Percentiles rank a stretch among this genome's conserved stretches.
phyloP scores from a whole-genome alignment of 2,113 vertebrate species.

The Phalacrocorax aristotelis region DNA sequence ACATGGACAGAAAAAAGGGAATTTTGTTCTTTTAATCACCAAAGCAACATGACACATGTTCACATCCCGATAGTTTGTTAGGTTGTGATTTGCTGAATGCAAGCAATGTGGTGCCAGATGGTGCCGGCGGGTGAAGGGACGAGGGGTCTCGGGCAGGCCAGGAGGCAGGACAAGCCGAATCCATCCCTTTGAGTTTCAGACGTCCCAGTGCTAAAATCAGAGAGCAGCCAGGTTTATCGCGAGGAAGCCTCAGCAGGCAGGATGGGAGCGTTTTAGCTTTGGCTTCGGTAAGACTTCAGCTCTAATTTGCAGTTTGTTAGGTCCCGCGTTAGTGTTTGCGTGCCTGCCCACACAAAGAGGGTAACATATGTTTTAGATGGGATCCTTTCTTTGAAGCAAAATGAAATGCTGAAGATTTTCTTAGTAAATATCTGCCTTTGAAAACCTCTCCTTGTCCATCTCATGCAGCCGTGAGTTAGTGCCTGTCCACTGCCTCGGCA shows the following conservation, averaged over 20 bases:
- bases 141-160: background rate
- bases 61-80: rapidly evolving
- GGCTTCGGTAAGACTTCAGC: background rate
- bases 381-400: background rate
- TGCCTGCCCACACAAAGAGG: background rate
- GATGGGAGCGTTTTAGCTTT: background rate
- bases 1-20: background rate
- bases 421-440: background rate
- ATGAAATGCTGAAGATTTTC: background rate
- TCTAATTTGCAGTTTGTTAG: background rate
- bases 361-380: background rate
- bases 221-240: background rate
- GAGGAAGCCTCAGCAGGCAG: background rate
- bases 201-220: background rate
- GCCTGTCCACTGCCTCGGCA: background rate
- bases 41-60: rapidly evolving
- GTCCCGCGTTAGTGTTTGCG: background rate
- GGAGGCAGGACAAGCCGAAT: background rate
- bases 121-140: background rate
- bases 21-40: background rate
- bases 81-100: too few species aligned
- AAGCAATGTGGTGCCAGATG: rapidly evolving
- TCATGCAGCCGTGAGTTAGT: background rate
- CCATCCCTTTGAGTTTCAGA: background rate
- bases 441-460: background rate